Percentiles rank a stretch among this genome's conserved stretches.
These are phyloP conservation scores for Platichthys stellatus DNA, from an alignment of 2,113 vertebrate species.

Conservation along the genomic window DNA sequence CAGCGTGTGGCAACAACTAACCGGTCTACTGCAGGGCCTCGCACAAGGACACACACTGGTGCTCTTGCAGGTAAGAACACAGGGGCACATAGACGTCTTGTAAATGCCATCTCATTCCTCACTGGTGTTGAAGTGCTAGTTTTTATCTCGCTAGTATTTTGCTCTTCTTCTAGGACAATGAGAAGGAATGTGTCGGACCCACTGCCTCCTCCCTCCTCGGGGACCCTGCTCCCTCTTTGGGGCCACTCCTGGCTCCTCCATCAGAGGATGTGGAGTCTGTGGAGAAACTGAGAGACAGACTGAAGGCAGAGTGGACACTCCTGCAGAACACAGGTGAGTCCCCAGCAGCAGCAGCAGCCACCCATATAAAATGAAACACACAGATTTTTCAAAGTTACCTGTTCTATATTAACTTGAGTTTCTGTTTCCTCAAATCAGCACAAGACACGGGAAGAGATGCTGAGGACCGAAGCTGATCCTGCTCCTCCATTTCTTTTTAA, in stretches of 20 bases:
- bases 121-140: not conserved
- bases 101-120: not conserved
- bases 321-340: constrained; percentile 68
- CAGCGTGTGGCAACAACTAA: constrained; percentile 83
- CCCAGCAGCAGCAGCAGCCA: not conserved
- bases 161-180: constrained; percentile 49
- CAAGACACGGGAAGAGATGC: constrained; percentile 45
- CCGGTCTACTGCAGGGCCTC: constrained; percentile 83
- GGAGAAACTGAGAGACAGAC: constrained; percentile 69
- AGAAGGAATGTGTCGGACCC: constrained; percentile 46
- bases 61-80: constrained; percentile 85
- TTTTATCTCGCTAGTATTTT: not conserved
- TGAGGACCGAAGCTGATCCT: constrained; percentile 16
- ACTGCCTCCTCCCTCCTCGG: constrained; percentile 77
- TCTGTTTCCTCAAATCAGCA: constrained; percentile 47
- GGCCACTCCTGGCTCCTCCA: constrained; percentile 46
- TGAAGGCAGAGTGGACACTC: constrained; percentile 76
- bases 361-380: not conserved
- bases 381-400: not conserved
- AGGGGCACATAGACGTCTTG: not conserved
- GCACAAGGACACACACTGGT: constrained; percentile 84
- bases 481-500: not conserved
- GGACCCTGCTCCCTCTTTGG: constrained; percentile 62
- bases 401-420: not conserved
- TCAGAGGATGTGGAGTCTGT: constrained; percentile 62